Percentiles rank a stretch among this genome's conserved stretches.
These are phyloP conservation scores for Drosophila novamexicana DNA, from an alignment of 1,140 invertebrate genomes.

Conservation along the genomic window DNA sequence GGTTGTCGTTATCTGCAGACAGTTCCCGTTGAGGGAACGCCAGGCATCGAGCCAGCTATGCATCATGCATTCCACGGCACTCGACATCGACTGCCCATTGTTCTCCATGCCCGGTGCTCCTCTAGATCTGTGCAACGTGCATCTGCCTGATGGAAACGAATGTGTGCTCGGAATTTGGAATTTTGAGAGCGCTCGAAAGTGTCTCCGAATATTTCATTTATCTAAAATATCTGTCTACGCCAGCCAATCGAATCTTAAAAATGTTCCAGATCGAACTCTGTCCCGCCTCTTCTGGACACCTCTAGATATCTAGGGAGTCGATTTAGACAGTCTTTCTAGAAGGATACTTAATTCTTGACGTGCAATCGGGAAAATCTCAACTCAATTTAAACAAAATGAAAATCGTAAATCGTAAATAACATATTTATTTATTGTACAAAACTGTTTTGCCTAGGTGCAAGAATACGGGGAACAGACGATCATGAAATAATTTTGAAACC, in stretches of 20 bases:
- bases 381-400: too few relatives aligned
- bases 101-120: neutral
- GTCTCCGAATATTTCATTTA: too few relatives aligned
- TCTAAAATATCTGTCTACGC: too few relatives aligned
- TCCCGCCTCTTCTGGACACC: too few relatives aligned
- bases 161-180: neutral
- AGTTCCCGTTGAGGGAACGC: conserved; percentile 1
- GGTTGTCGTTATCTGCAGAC: neutral
- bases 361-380: too few relatives aligned
- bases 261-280: too few relatives aligned
- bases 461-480: conserved; percentile 7
- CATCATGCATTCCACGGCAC: neutral
- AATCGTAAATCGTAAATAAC: neutral
- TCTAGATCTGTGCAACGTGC: neutral
- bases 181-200: neutral
- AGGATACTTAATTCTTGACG: too few relatives aligned
- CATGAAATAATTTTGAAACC: conserved; percentile 23
- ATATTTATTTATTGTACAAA: conserved; percentile 35
- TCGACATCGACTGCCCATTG: neutral
- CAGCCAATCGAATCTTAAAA: too few relatives aligned
- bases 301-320: too few relatives aligned
- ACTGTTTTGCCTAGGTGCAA: conserved; percentile 20
- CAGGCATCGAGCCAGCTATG: neutral
- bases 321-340: too few relatives aligned
- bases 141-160: neutral